Conservation (phyloP, 2,113 vertebrate genomes). For the Silurus glanis region DNA sequence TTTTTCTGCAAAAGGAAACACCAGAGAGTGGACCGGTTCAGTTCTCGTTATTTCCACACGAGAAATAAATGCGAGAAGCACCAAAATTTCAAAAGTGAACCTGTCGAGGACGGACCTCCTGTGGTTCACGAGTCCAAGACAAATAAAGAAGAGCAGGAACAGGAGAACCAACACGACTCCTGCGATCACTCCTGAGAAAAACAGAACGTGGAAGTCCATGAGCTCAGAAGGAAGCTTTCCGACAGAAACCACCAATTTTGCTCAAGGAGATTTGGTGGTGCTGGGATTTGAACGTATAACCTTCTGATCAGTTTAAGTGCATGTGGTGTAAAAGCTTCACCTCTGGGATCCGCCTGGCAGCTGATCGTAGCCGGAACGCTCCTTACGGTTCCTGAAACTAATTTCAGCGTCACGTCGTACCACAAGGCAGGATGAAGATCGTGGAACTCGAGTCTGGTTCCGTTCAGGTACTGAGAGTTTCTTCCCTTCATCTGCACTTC, state of each 20-base stretch:
- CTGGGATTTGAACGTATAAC: too few species aligned
- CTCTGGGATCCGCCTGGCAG: slow-evolving; percentile 63
- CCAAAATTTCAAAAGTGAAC: neutral
- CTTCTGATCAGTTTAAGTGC: too few species aligned
- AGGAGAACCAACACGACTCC: slow-evolving; percentile 1
- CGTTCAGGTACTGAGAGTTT: fast-evolving
- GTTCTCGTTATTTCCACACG: neutral
- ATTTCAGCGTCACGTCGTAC: slow-evolving; percentile 58
- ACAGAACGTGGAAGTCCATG: neutral
- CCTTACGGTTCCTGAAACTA: slow-evolving; percentile 37
- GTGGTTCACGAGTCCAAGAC: neutral
- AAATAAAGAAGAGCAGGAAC: neutral
- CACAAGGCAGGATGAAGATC: slow-evolving; percentile 63
- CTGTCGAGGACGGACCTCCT: neutral
- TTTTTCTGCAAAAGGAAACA: too few species aligned
- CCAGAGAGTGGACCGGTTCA: neutral
- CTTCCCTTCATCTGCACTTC: slow-evolving; percentile 53
- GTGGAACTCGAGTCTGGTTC: neutral
- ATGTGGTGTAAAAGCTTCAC: slow-evolving; percentile 43
- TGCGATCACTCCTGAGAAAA: slow-evolving; percentile 24
- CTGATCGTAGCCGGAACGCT: slow-evolving; percentile 34
- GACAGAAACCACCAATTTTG: too few species aligned
- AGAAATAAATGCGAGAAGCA: neutral
- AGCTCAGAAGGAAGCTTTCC: too few species aligned
- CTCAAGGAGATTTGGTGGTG: too few species aligned